Evolutionary conservation across 2,888 invertebrate genomes (phyloP), one percentile per base, ranked within the genome.

Genomic region (Apotomis turbidana): DNA sequence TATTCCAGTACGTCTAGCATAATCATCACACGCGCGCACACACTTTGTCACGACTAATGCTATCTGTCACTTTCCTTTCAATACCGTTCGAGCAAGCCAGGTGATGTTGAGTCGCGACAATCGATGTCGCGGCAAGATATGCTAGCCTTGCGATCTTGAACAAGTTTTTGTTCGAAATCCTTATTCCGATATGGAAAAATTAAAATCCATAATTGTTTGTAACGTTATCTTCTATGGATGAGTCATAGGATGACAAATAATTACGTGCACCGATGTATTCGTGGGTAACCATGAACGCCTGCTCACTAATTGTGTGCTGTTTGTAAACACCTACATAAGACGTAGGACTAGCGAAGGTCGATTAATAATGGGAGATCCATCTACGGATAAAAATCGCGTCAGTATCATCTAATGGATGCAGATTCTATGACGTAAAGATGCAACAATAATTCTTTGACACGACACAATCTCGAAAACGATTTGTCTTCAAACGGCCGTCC

Each of bases 241-340:
- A 72, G 36, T 63, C 68, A 72, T n/a, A 58, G 44, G n/a, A 72
- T 68, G 72, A 72, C 63, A 72, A 68, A 72, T 68, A 38, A 49
- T 51, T 62, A 71, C 51, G 41, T 57, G 44, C 38, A 54, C 36
- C 55, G 66, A 36, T 12, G 54, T 62, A 41, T 62, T 49, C 54
- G 27, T 61, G 36, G 55, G 55, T 41, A 67, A 44, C 49, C 36
- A 15, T 41, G 13, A n/a, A 61, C 36, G 38, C 10, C 49, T 15
- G 55, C 8, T 27, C 27, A 66, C 36, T 46, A 57, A 55, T 66
- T 44, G 64, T 64, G 12, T 54, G 15, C 52, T 27, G 10, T 55
- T 54, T 46, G 46, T 57, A 57, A 46, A 27, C 66, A 46, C 57
- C 27, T 46, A 57, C 55, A 57, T 13, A 54, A 54, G 41, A 15